These are phyloP conservation scores for Drosophila sulfurigaster DNA, from an alignment of 1,140 invertebrate species.

Conservation along the genomic window DNA sequence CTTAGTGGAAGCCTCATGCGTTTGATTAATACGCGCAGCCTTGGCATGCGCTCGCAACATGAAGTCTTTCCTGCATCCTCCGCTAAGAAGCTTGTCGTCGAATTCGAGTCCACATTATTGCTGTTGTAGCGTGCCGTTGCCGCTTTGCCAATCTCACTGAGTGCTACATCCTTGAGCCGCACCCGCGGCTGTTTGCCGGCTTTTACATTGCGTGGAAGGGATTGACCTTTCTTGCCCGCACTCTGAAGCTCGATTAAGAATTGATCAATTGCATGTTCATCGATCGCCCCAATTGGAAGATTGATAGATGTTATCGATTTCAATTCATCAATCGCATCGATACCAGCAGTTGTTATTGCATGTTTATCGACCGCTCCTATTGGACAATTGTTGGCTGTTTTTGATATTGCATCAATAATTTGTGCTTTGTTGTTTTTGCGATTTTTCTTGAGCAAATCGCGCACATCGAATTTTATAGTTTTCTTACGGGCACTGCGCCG, in stretches of 20 bases:
- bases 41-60: constrained; percentile 35
- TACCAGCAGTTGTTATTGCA: no score
- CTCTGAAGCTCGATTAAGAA: neutral
- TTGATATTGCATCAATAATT: constrained; percentile 55
- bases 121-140: neutral
- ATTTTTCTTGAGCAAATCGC: constrained; percentile 73
- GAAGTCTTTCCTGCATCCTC: neutral
- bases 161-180: neutral
- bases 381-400: neutral
- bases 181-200: constrained; percentile 16
- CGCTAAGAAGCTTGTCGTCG: constrained; percentile 16
- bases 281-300: no score
- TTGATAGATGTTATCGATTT: no score
- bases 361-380: no score
- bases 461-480: constrained; percentile 78
- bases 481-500: constrained; percentile 78
- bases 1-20: constrained; percentile 44
- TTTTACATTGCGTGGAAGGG: neutral
- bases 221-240: constrained; percentile 46
- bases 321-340: no score
- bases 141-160: neutral
- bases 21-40: constrained; percentile 61
- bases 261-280: no score
- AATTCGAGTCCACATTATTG: constrained; percentile 52
- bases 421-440: constrained; percentile 71